phyloP scores from a whole-genome alignment of 1,140 invertebrate species.

The Drosophila burlai region DNA sequence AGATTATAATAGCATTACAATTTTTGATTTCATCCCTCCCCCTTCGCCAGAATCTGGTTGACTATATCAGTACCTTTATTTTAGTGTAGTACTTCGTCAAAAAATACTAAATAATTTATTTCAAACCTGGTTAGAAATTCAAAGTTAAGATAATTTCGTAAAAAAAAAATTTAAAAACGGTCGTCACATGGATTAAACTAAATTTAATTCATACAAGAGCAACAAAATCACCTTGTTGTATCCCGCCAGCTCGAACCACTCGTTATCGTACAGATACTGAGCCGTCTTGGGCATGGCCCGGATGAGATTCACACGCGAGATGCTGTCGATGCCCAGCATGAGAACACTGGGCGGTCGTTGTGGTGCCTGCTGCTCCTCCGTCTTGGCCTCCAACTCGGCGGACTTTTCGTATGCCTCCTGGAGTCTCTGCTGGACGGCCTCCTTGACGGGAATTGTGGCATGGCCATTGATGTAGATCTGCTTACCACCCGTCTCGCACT shows the following conservation, averaged over 20 bases:
- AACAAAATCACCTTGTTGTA: conserved; percentile 85
- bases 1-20: too few relatives aligned
- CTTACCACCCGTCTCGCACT: conserved; percentile 76
- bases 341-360: conserved; percentile 86
- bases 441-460: conserved; percentile 69
- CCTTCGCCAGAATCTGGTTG: too few relatives aligned
- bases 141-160: too few relatives aligned
- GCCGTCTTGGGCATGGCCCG: conserved; percentile 91
- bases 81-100: too few relatives aligned
- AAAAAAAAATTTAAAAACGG: too few relatives aligned
- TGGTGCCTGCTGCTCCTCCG: not conserved
- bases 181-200: too few relatives aligned
- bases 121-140: too few relatives aligned
- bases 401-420: not conserved
- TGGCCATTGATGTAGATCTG: conserved; percentile 80
- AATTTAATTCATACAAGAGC: not conserved
- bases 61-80: too few relatives aligned
- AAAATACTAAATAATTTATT: too few relatives aligned
- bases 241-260: conserved; percentile 86
- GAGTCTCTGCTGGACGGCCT: conserved; percentile 56
- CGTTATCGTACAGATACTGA: conserved; percentile 87
- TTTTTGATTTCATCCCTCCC: too few relatives aligned
- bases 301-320: conserved; percentile 91
- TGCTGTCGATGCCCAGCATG: conserved; percentile 92
- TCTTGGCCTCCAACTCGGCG: not conserved